Evolutionary conservation across 2,113 vertebrate genomes (phyloP).

Genomic region (Lagenorhynchus albirostris): DNA sequence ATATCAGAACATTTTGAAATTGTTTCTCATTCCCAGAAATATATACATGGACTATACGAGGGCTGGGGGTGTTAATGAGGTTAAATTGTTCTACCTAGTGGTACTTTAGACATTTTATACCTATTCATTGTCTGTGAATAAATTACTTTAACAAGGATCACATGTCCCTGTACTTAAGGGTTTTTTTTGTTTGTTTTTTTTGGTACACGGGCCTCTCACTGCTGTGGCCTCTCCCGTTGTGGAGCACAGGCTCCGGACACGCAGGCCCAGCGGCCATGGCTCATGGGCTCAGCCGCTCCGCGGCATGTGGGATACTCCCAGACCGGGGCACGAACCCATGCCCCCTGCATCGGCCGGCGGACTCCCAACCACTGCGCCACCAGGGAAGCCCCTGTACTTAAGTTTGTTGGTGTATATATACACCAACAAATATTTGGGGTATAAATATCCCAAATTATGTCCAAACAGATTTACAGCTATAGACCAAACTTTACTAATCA

Average conservation of each 20-base stretch:
- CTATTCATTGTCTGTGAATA: slow-evolving; percentile 7
- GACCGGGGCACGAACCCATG: too few relatives aligned
- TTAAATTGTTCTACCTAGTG: slow-evolving; percentile 29
- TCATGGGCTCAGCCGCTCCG: too few relatives aligned
- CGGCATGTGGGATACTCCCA: too few relatives aligned
- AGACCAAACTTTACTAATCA: slow-evolving; percentile 24
- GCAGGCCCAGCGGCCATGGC: too few relatives aligned
- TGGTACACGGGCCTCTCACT: too few relatives aligned
- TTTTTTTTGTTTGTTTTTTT: too few relatives aligned
- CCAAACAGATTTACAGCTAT: neutral
- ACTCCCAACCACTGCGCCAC: too few relatives aligned
- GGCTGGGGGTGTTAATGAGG: neutral
- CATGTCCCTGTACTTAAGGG: neutral
- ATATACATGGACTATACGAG: neutral
- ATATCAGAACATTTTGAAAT: neutral
- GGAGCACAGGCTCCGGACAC: too few relatives aligned
- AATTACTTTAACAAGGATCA: slow-evolving; percentile 2
- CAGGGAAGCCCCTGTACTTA: neutral
- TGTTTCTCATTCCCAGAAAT: slow-evolving; percentile 20
- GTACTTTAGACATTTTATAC: neutral
- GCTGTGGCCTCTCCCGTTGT: too few relatives aligned
- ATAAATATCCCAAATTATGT: neutral
- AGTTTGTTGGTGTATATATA: neutral
- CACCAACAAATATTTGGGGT: too few relatives aligned
- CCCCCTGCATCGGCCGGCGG: too few relatives aligned